Evolutionary conservation across 2,888 invertebrate genomes (phyloP).

Genomic region (Cheilosia scutellata): DNA sequence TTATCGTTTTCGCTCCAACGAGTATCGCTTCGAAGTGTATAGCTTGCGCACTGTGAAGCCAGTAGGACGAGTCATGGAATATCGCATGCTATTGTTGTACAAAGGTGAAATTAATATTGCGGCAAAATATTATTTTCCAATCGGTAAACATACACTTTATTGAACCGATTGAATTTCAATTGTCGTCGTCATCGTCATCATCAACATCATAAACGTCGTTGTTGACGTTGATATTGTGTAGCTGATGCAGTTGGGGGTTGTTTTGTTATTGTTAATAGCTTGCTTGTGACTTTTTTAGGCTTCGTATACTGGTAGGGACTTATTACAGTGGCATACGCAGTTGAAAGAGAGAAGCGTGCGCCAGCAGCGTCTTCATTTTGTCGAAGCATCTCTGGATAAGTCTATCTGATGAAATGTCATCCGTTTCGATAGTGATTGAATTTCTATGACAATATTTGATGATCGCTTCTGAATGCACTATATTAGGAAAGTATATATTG

Average conservation of each 20-base stretch:
- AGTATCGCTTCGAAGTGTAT: slow-evolving; percentile 49
- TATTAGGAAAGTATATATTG: background rate
- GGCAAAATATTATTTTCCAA: slow-evolving; percentile 77
- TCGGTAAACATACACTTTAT: slow-evolving; percentile 77
- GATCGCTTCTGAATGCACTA: background rate
- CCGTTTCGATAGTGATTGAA: slow-evolving; percentile 19
- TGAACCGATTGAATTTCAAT: slow-evolving; percentile 77
- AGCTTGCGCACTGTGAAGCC: slow-evolving; percentile 5
- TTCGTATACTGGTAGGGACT: slow-evolving; percentile 33
- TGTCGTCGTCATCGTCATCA: slow-evolving; percentile 44
- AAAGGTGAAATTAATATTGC: slow-evolving; percentile 78
- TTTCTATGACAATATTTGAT: slow-evolving; percentile 12
- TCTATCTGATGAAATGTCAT: slow-evolving; percentile 45
- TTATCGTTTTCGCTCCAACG: slow-evolving; percentile 69
- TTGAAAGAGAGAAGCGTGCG: slow-evolving; percentile 42
- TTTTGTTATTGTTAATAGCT: background rate
- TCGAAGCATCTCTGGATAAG: background rate
- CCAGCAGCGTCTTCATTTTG: slow-evolving; percentile 21
- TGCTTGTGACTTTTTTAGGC: slow-evolving; percentile 46
- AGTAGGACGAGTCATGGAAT: slow-evolving; percentile 9
- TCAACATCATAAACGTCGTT: slow-evolving; percentile 4
- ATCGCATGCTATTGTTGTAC: slow-evolving; percentile 67
- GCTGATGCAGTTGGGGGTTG: background rate
- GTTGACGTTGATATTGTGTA: background rate
- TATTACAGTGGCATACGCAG: slow-evolving; percentile 17